Conservation (phyloP, 2,888 invertebrate species). For the Sarcophaga subvicina region DNA sequence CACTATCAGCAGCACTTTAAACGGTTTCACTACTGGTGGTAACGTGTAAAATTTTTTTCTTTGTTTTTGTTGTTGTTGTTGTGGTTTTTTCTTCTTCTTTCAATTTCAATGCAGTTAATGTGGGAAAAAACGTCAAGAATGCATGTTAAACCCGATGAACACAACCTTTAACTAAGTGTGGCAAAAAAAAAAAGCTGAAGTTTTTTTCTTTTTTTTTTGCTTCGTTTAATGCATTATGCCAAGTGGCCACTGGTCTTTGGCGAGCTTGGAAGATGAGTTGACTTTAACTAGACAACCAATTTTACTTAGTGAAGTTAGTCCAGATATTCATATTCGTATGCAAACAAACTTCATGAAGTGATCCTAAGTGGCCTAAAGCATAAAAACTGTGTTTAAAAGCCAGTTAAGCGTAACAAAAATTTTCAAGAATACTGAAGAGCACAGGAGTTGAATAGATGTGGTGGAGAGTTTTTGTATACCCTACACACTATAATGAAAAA, state of each 20-base stretch:
- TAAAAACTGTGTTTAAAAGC: constrained; percentile 39
- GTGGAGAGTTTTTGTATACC: not conserved
- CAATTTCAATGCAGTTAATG: constrained; percentile 72
- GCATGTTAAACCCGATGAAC: constrained; percentile 70
- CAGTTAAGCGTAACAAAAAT: constrained; percentile 42
- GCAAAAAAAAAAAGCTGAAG: not conserved
- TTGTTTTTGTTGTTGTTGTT: constrained; percentile 1
- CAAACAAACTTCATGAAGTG: constrained; percentile 41
- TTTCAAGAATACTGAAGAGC: constrained; percentile 2
- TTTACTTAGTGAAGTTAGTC: not conserved
- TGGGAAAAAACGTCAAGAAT: constrained; percentile 80
- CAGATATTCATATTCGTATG: constrained; percentile 46
- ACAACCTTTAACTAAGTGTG: constrained; percentile 32
- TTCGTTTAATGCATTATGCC: too few relatives aligned
- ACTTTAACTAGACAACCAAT: not conserved
- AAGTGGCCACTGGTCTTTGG: not conserved
- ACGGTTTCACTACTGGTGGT: constrained; percentile 21
- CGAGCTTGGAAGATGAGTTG: not conserved
- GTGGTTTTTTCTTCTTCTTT: not conserved
- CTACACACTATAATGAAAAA: not conserved
- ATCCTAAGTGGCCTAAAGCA: constrained; percentile 21
- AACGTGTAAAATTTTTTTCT: constrained; percentile 10
- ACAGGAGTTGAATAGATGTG: not conserved
- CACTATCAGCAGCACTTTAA: not conserved
- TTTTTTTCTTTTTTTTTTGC: not conserved